These are phyloP conservation scores for Trachelus stipa DNA, from an alignment of 2,888 invertebrate genomes.

Conservation along the genomic window DNA sequence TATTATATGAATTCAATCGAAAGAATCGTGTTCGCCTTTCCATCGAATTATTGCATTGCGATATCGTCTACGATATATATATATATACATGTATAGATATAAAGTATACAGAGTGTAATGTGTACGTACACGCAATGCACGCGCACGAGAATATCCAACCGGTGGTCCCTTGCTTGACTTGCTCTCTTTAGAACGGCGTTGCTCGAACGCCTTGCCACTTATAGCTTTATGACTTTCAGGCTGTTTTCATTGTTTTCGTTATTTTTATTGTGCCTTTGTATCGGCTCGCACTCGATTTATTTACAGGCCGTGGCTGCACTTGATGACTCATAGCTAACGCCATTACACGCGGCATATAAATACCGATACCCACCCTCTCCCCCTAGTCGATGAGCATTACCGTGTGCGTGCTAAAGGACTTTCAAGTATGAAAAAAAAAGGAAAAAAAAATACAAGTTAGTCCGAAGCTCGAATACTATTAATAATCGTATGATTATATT, in stretches of 20 bases:
- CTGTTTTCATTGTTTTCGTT: slow-evolving; percentile 38
- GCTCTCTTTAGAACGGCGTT: background rate
- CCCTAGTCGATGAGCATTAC: background rate
- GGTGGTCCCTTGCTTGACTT: background rate
- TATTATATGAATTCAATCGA: background rate
- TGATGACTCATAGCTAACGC: slow-evolving; percentile 27
- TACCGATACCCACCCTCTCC: background rate
- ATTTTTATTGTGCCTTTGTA: slow-evolving; percentile 33
- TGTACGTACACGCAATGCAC: background rate
- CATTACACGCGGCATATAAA: background rate
- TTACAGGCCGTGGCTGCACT: slow-evolving; percentile 23
- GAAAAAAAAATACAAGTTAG: background rate
- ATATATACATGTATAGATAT: background rate
- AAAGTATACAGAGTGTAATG: background rate
- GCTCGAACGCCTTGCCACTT: slow-evolving; percentile 21
- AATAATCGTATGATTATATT: too few relatives aligned
- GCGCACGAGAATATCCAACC: background rate
- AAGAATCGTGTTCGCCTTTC: background rate
- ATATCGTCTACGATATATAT: background rate
- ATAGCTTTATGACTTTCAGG: slow-evolving; percentile 36
- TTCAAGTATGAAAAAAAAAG: background rate
- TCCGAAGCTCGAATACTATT: too few relatives aligned
- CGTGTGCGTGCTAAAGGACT: background rate
- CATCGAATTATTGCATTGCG: background rate
- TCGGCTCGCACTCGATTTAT: slow-evolving; percentile 33